These are phyloP conservation scores for Saccostrea cuccullata DNA, from an alignment of 1,140 invertebrate species.

Conservation along the genomic window DNA sequence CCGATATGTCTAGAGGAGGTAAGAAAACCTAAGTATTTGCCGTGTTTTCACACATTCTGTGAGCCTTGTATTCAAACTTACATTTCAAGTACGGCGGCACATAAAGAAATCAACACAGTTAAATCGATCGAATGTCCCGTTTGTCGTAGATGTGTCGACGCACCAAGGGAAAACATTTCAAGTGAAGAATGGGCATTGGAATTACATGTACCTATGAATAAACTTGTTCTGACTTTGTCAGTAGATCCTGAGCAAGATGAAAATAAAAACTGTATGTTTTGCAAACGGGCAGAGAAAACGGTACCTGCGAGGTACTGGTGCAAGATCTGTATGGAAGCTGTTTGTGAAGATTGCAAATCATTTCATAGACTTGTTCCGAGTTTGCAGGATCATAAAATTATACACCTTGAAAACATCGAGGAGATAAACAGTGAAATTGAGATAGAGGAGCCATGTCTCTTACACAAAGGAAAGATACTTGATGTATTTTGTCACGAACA, in stretches of 20 bases:
- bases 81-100: not conserved
- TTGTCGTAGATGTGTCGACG: not conserved
- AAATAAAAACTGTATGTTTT: too few species aligned
- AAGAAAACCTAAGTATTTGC: too few species aligned
- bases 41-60: too few species aligned
- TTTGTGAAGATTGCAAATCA: not conserved
- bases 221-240: too few species aligned
- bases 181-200: too few species aligned
- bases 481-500: not conserved
- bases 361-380: not conserved
- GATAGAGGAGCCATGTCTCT: not conserved
- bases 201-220: too few species aligned
- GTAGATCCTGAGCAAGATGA: too few species aligned
- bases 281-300: not conserved
- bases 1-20: too few species aligned
- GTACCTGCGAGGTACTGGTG: not conserved
- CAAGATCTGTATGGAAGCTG: not conserved
- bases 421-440: not conserved
- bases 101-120: not conserved
- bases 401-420: not conserved
- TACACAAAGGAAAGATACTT: not conserved
- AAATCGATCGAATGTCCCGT: not conserved
- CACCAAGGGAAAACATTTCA: not conserved
- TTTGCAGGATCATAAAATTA: not conserved
- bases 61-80: not conserved